Percentiles rank a stretch among this genome's conserved stretches.
Evolutionary conservation across 2,113 vertebrate genomes (phyloP).

Genomic region (Plecotus auritus): DNA sequence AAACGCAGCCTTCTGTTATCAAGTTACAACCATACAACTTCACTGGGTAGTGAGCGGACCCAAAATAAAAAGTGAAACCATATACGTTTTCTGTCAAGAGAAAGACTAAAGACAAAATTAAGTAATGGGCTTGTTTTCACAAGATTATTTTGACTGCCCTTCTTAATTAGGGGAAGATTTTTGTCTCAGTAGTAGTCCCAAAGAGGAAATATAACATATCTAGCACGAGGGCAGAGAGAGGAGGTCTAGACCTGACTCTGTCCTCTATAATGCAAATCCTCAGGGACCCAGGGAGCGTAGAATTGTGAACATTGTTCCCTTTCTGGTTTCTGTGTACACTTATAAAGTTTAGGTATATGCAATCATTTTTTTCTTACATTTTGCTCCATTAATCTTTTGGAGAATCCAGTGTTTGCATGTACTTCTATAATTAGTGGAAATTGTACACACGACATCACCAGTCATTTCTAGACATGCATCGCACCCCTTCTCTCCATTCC

Average conservation of each 20-base stretch:
- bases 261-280: background rate
- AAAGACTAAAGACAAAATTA: conserved; percentile 35
- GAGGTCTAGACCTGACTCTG: background rate
- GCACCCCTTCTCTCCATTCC: background rate
- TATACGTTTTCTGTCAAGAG: conserved; percentile 6
- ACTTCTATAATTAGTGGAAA: background rate
- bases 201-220: background rate
- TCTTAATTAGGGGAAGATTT: background rate
- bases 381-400: background rate
- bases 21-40: conserved; percentile 7
- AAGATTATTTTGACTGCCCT: background rate
- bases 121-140: conserved; percentile 2
- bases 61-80: conserved; percentile 43
- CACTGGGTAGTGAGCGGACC: background rate
- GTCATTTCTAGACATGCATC: background rate
- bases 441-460: background rate
- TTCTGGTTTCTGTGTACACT: background rate
- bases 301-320: background rate
- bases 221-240: background rate
- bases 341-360: background rate
- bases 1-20: background rate
- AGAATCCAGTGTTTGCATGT: background rate
- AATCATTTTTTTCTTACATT: background rate
- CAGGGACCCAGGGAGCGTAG: background rate
- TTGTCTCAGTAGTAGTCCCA: background rate